Conservation (phyloP, 1,140 invertebrate genomes). For the Lordiphosa clarofinis region DNA sequence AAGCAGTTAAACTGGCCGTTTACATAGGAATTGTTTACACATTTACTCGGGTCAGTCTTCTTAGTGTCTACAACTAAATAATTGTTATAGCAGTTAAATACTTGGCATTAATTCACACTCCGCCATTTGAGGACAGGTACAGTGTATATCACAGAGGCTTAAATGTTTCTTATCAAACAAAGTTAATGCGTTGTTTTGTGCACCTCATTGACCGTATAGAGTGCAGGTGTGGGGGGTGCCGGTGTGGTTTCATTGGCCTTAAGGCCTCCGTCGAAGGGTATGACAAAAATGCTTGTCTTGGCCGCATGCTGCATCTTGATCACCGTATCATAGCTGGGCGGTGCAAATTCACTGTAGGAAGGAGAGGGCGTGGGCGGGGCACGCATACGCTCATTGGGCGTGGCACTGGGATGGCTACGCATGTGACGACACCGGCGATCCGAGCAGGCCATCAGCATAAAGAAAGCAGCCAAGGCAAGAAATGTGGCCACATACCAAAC, state of each 20-base stretch:
- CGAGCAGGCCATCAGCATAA: conserved; percentile 78
- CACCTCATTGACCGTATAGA: conserved; percentile 64
- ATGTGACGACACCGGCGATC: conserved; percentile 64
- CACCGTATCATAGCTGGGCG: conserved; percentile 75
- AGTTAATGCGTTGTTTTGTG: conserved; percentile 46
- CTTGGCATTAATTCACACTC: conserved; percentile 39
- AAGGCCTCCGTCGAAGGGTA: conserved; percentile 56
- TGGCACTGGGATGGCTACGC: conserved; percentile 26
- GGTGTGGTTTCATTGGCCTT: conserved; percentile 31
- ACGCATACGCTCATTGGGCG: conserved; percentile 35
- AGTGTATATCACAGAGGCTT: conserved; percentile 64
- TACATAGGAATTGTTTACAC: conserved; percentile 31
- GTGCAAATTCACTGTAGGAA: conserved; percentile 77
- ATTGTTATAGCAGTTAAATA: conserved; percentile 32
- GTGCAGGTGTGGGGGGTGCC: conserved; percentile 6
- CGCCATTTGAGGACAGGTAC: conserved; percentile 19
- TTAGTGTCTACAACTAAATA: conserved; percentile 42
- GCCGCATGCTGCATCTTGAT: conserved; percentile 73
- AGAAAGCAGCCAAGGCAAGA: conserved; percentile 73
- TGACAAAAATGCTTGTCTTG: conserved; percentile 70
- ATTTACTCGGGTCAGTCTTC: conserved; percentile 57
- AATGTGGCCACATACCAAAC: conserved; percentile 79
- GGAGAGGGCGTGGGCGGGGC: conserved; percentile 75
- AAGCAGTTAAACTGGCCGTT: conserved; percentile 46
- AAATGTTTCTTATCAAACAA: conserved; percentile 18